Evolutionary conservation across 2,797 vertebrate genomes (phyloP).

Genomic region (Psittacula echo): DNA sequence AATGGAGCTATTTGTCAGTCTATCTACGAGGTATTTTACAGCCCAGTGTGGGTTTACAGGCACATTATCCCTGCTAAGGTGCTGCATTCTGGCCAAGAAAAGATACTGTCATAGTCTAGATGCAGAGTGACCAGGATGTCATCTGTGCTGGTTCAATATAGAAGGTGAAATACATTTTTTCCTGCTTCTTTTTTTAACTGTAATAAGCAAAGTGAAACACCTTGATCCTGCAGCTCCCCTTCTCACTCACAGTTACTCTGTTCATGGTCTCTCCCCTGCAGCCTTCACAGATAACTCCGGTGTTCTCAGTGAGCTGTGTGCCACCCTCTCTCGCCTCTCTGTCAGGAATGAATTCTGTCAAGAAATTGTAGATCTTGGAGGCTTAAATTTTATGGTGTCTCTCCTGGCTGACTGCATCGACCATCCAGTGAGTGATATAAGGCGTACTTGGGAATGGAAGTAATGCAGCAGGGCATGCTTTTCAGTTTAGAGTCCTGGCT

Average conservation of each 20-base stretch:
- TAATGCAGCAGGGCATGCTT: rapidly evolving
- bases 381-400: conserved; percentile 87
- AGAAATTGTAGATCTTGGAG: conserved; percentile 93
- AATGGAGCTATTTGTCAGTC: neutral
- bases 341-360: conserved; percentile 97
- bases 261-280: neutral
- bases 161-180: neutral
- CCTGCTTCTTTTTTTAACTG: no score
- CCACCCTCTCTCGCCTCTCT: conserved; percentile 88
- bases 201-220: neutral
- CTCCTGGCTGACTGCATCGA: conserved; percentile 88
- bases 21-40: neutral
- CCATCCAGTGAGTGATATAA: conserved; percentile 47
- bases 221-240: neutral
- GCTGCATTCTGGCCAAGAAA: neutral
- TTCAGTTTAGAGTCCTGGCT: neutral
- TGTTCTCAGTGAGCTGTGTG: conserved; percentile 91
- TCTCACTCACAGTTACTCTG: neutral
- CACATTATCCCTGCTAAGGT: neutral
- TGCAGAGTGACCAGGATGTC: neutral
- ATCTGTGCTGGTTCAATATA: neutral
- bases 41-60: neutral
- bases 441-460: neutral
- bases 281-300: conserved; percentile 80
- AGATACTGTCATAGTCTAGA: neutral